These are phyloP conservation scores for Brachionus manjavacas DNA, from an alignment of 1,140 invertebrate species.

Conservation along the genomic window DNA sequence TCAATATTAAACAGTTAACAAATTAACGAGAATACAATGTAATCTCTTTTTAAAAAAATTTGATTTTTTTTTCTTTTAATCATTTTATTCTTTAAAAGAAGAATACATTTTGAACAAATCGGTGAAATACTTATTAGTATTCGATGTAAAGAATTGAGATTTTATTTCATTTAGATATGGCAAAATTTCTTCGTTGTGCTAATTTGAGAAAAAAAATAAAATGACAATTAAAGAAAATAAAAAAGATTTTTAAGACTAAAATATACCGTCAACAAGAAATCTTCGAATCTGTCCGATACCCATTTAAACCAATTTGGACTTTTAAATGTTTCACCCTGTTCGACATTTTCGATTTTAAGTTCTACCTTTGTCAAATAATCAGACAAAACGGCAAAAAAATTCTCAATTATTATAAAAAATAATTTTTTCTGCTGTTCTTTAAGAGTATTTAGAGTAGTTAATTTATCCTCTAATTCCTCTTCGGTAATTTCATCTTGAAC, in stretches of 20 bases:
- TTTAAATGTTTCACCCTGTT: conserved; percentile 8
- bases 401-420: conserved; percentile 34
- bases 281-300: conserved; percentile 28
- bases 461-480: conserved; percentile 36
- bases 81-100: conserved; percentile 27
- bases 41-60: background rate
- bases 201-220: background rate
- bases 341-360: background rate
- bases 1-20: conserved; percentile 4
- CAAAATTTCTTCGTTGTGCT: conserved; percentile 37
- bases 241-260: background rate
- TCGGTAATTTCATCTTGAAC: conserved; percentile 33
- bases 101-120: conserved; percentile 31
- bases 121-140: conserved; percentile 10
- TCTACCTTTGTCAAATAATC: conserved; percentile 24
- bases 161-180: conserved; percentile 15
- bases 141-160: background rate
- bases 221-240: background rate
- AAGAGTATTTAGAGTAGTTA: background rate
- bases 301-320: conserved; percentile 40
- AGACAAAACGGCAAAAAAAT: background rate
- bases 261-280: conserved; percentile 25
- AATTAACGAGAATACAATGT: background rate
- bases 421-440: conserved; percentile 27
- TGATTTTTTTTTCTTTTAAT: background rate